A percentile compares a stretch with the other conserved stretches of the same genome.
Evolutionary conservation across 2,888 invertebrate species (phyloP).

Genomic region (Nasonovia ribisnigri): DNA sequence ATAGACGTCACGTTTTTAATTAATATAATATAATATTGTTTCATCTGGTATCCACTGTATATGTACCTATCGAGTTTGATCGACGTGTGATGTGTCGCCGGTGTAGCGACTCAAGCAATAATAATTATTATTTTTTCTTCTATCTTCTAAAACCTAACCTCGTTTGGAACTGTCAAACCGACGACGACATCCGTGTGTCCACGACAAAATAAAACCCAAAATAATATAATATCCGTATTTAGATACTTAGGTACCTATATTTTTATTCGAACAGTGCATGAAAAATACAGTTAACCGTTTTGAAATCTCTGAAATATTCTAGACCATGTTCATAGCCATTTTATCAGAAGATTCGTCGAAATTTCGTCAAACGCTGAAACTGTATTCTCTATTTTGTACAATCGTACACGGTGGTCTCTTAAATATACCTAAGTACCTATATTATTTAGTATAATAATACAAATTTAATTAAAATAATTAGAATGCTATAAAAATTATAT

Average conservation of each 20-base stretch:
- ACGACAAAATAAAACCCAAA: neutral
- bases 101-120: neutral
- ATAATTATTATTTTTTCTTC: neutral
- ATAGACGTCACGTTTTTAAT: neutral
- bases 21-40: neutral
- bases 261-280: neutral
- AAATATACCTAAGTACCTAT: neutral
- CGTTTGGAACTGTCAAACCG: neutral
- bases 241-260: neutral
- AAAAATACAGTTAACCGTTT: neutral
- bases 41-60: neutral
- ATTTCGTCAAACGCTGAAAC: neutral
- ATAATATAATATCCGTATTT: neutral
- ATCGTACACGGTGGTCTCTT: neutral
- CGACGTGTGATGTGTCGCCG: neutral
- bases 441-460: too few species aligned
- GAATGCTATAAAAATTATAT: too few species aligned
- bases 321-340: neutral
- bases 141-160: neutral
- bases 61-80: neutral
- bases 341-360: neutral
- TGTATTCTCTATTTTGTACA: neutral
- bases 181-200: neutral
- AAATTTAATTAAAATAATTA: too few species aligned
- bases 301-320: neutral